A percentile compares a stretch with the other conserved stretches of the same genome.
These are phyloP conservation scores for Drosophila vallismaia DNA, from an alignment of 2,888 invertebrate genomes.

Conservation along the genomic window DNA sequence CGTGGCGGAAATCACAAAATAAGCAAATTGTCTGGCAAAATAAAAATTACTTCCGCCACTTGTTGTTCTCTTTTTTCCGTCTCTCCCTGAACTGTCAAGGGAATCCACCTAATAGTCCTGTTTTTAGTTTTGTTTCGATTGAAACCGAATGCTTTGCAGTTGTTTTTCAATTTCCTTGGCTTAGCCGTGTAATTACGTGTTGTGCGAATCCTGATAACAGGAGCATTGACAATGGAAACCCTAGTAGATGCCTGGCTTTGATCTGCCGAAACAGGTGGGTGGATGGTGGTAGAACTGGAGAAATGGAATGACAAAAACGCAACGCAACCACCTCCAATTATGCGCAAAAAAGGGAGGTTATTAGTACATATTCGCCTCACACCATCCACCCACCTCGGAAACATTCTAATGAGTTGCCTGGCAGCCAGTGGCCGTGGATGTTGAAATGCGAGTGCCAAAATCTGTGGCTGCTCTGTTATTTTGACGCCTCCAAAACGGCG, in stretches of 20 bases:
- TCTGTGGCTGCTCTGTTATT: conserved; percentile 63
- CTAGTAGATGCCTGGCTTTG: conserved; percentile 57
- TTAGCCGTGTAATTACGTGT: conserved; percentile 25
- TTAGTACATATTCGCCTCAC: conserved; percentile 46
- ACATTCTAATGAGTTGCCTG: conserved; percentile 77
- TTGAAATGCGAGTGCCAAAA: conserved; percentile 71
- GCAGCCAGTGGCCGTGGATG: conserved; percentile 57
- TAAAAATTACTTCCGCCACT: conserved; percentile 83
- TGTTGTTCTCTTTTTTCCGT: conserved; percentile 38
- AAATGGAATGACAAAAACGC: conserved; percentile 56
- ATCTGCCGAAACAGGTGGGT: conserved; percentile 51
- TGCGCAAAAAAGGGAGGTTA: conserved; percentile 45
- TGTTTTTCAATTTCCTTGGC: conserved; percentile 5
- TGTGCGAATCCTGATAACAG: neutral
- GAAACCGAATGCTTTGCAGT: conserved; percentile 5
- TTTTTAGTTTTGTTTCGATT: neutral
- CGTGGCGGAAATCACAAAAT: conserved; percentile 83
- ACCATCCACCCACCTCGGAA: conserved; percentile 9
- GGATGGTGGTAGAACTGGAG: conserved; percentile 18
- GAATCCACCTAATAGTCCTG: neutral
- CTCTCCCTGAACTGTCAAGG: neutral
- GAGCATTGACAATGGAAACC: conserved; percentile 64
- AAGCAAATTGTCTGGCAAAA: conserved; percentile 84
- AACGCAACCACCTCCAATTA: conserved; percentile 62
- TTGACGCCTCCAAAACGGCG: conserved; percentile 49